Evolutionary conservation across 2,113 vertebrate genomes (phyloP).

Genomic region (Leptobrachium leishanense): DNA sequence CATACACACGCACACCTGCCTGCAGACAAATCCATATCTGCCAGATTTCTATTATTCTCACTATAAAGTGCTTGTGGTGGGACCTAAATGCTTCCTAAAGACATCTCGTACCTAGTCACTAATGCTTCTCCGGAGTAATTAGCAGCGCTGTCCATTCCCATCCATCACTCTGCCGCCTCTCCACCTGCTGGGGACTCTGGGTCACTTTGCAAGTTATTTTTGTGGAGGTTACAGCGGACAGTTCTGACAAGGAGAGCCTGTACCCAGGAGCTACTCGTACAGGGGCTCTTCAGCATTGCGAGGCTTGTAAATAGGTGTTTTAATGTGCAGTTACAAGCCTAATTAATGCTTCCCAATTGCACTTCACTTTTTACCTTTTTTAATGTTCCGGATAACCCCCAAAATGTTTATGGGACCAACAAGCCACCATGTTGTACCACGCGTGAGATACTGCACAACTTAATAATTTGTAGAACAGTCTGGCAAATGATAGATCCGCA

Average conservation of each 20-base stretch:
- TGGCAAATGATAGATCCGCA: no score
- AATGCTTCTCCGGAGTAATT: constrained; percentile 39
- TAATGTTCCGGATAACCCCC: no score
- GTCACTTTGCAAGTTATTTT: constrained; percentile 44
- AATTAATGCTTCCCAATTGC: no score
- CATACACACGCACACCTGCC: no score
- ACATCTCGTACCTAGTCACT: constrained; percentile 29
- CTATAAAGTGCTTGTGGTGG: background rate
- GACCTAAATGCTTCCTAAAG: constrained; percentile 8
- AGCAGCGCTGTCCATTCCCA: constrained; percentile 38
- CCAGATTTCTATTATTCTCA: no score
- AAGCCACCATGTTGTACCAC: no score
- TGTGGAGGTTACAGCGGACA: constrained; percentile 42
- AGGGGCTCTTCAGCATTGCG: background rate
- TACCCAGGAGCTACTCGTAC: constrained; percentile 13
- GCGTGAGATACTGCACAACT: no score
- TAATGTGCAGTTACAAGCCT: no score
- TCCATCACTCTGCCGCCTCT: constrained; percentile 41
- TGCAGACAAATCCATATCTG: no score
- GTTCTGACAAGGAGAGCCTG: constrained; percentile 34
- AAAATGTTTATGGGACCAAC: no score
- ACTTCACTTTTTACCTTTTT: no score
- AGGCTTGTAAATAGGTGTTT: background rate
- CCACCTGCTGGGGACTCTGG: constrained; percentile 39
- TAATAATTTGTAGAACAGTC: no score